phyloP scores from a whole-genome alignment of 2,113 vertebrate genomes.

The Anser brachyrhynchus region DNA sequence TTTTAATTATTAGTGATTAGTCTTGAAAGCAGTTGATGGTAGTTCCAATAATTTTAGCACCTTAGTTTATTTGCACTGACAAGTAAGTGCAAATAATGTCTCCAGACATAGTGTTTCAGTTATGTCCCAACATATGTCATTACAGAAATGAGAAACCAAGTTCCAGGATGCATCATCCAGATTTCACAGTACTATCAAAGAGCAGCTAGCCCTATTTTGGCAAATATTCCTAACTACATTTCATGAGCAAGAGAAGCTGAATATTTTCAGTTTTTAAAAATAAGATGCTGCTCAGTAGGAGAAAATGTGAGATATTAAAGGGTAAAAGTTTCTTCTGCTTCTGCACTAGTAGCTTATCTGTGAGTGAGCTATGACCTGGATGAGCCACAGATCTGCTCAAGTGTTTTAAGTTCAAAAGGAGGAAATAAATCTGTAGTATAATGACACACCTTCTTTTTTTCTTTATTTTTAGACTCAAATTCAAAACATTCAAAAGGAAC shows the following conservation, averaged over 20 bases:
- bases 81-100: background rate
- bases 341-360: slow-evolving; percentile 43
- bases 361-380: slow-evolving; percentile 45
- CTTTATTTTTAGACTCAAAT: slow-evolving; percentile 72
- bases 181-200: background rate
- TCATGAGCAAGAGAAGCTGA: background rate
- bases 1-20: background rate
- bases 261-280: slow-evolving; percentile 35
- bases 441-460: slow-evolving; percentile 55
- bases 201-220: background rate
- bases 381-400: slow-evolving; percentile 56
- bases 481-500: slow-evolving; percentile 66
- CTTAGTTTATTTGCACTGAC: background rate
- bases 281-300: background rate
- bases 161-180: background rate
- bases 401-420: slow-evolving; percentile 67
- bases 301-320: background rate
- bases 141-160: background rate
- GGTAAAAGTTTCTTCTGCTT: slow-evolving; percentile 20
- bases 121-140: background rate
- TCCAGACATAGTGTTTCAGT: background rate
- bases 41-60: slow-evolving; percentile 1
- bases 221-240: background rate
- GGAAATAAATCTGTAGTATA: slow-evolving; percentile 68
- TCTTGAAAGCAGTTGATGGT: background rate